Evolutionary conservation across 1,140 invertebrate species (phyloP), one percentile per base, ranked within the genome.

Genomic region (Drosophila jambulina): DNA sequence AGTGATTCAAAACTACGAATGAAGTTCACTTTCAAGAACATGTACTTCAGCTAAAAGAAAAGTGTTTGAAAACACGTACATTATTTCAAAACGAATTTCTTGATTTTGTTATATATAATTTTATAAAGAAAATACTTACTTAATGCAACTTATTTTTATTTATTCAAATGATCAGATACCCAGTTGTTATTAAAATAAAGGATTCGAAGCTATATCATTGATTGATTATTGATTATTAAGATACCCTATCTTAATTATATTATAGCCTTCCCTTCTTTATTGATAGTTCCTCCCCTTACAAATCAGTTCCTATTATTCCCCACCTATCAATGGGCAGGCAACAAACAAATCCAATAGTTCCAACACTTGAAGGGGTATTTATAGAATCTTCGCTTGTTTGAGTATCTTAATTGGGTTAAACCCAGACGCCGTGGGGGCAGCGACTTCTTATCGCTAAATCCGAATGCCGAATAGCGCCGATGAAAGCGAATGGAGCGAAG

Each of bases 321-420:
- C 53, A 68, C 48, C 48, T 38, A 46, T 71, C 65, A 46, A 78
- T 78, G 45, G 51, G 15, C 15, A 12, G 34, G 4, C 17, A 40
- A n/a, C 34, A 59, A 58, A 48, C 46, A 57, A 61, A 81, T 82
- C 68, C 54, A 58, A 38, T 58, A 60, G 60, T 63, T 80, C 51
- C 36, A 32, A 51, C 67, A 75, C 72, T 75, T 69, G 67, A 68
- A 75, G 58, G 32, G 48, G 42, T 71, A 70, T 71, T 70, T 58
- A 58, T 57, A 58, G 64, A 71, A 57, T 21, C n/a, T 38, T 57
- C 17, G 38, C 29, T 32, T 69, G 51, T 48, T 69, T 19, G 25
- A 29, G 64, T 57, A 71, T 71, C 64, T 71, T 56, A 71, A 71
- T 71, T 69, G 49, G 68, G 49, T 71, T 71, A 71, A 56, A 48